Base-by-base conservation (phyloP, 2,797 vertebrate species). In the Erpetoichthys calabaricus region DNA sequence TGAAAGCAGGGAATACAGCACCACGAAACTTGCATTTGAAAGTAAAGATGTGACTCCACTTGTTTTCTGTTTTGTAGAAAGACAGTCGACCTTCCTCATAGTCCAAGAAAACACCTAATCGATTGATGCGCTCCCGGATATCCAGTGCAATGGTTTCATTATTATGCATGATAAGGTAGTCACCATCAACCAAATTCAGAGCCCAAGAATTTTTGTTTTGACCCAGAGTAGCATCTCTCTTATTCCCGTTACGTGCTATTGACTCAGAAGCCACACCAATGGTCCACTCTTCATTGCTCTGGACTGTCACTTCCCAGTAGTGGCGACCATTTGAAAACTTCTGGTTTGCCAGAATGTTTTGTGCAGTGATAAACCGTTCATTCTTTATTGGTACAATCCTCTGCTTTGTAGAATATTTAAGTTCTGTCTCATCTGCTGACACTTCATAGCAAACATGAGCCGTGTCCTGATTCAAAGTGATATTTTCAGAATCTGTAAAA, bases 271-370 rank as follows among this genome's bases (percentile, higher is more conserved):
- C 60, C 7, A 67, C 51, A 3, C 65, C 68, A 4, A 67, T 64
- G 2, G 50, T 51, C 68, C 68, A 70, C 49, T 25, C 52, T 51
- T 55, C 7, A 42, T 51, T 60, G 56, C 45, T 57, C 53, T 43
- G 53, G 10, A 65, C 62, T 7, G 57, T 49, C 55, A 70, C 64
- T 44, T 70, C 68, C 68, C 68, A 70, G 60, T 70, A 70, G 54
- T 70, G 65, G 4, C n/a, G 6, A 10, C 65, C 65, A 41, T 55
- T 43, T 4, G 3, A 58, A 57, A 67, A 70, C 44, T 9, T 53
- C 56, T 65, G 60, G 49, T 45, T 42, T 6, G 65, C 68, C 50
- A 59, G 55, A 5, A 60, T 8, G 8, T 45, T 60, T 41, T n/a
- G n/a, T 46, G 51, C 51, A 2, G 8, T 4, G 7, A 45, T 46